These are phyloP conservation scores for Macrosoma leucophasiata DNA, from an alignment of 2,888 invertebrate genomes.

Conservation along the genomic window DNA sequence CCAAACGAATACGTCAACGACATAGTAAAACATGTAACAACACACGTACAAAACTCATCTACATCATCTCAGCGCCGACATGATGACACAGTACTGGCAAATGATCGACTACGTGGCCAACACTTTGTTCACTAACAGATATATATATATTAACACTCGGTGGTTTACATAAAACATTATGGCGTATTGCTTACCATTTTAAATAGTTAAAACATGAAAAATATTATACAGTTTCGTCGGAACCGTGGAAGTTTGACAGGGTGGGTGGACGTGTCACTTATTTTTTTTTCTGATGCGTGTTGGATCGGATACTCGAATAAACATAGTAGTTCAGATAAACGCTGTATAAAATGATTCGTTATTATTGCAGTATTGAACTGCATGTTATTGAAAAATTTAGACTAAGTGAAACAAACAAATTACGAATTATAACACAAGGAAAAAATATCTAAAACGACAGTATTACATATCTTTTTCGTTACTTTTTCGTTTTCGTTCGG, in stretches of 20 bases:
- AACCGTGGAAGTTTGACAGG: slow-evolving; percentile 58
- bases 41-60: slow-evolving; percentile 28
- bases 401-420: too few relatives aligned
- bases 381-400: too few relatives aligned
- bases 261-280: slow-evolving; percentile 66
- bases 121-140: slow-evolving; percentile 21
- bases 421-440: too few relatives aligned
- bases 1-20: slow-evolving; percentile 29
- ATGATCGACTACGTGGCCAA: slow-evolving; percentile 39
- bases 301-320: too few relatives aligned
- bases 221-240: slow-evolving; percentile 43
- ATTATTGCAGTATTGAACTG: too few relatives aligned
- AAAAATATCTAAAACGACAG: too few relatives aligned
- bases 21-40: slow-evolving; percentile 14
- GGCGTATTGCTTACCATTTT: slow-evolving; percentile 56
- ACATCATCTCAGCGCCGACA: slow-evolving; percentile 45
- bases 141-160: slow-evolving; percentile 7
- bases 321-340: slow-evolving; percentile 23
- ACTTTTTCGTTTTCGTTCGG: too few relatives aligned
- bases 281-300: slow-evolving; percentile 39
- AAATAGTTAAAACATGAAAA: slow-evolving; percentile 63
- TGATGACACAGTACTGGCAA: slow-evolving; percentile 48
- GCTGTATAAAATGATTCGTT: slow-evolving; percentile 1
- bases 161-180: slow-evolving; percentile 21
- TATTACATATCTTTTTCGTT: too few relatives aligned